These are phyloP conservation scores for Parthenolecanium corni DNA, from an alignment of 2,888 invertebrate species.

Conservation along the genomic window DNA sequence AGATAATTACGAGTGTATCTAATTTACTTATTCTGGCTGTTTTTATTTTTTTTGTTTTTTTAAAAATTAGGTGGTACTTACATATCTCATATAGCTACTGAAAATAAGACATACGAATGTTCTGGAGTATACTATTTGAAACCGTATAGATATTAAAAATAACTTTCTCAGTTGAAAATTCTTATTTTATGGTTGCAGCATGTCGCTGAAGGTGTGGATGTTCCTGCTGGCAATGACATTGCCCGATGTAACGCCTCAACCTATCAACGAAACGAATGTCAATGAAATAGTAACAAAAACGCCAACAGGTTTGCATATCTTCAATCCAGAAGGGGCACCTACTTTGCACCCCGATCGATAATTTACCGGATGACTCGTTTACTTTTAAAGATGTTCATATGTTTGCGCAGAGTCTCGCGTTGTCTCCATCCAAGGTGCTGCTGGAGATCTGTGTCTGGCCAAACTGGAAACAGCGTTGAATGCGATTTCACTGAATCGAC, in stretches of 20 bases:
- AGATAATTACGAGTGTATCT: too few relatives aligned
- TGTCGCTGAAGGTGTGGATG: constrained; percentile 32
- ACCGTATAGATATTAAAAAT: too few relatives aligned
- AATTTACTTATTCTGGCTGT: too few relatives aligned
- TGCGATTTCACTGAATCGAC: constrained; percentile 23
- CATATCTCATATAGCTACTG: too few relatives aligned
- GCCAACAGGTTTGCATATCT: too few relatives aligned
- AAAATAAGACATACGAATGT: too few relatives aligned
- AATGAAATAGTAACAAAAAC: not conserved
- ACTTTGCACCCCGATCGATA: not conserved
- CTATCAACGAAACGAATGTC: not conserved
- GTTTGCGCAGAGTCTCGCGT: constrained; percentile 9
- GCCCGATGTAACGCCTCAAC: constrained; percentile 28
- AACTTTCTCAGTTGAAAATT: too few relatives aligned
- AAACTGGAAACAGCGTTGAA: constrained; percentile 28
- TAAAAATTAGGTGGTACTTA: too few relatives aligned
- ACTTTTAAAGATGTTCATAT: too few relatives aligned
- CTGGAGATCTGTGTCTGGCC: constrained; percentile 25
- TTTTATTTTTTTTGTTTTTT: too few relatives aligned
- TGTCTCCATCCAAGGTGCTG: constrained; percentile 8
- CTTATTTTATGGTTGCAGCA: too few relatives aligned
- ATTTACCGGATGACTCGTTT: not conserved
- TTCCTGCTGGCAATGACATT: constrained; percentile 31
- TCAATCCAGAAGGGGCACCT: constrained; percentile 1
- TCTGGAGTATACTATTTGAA: too few relatives aligned